Conservation (phyloP, 1,140 invertebrate genomes). For the Bombyx mori region DNA sequence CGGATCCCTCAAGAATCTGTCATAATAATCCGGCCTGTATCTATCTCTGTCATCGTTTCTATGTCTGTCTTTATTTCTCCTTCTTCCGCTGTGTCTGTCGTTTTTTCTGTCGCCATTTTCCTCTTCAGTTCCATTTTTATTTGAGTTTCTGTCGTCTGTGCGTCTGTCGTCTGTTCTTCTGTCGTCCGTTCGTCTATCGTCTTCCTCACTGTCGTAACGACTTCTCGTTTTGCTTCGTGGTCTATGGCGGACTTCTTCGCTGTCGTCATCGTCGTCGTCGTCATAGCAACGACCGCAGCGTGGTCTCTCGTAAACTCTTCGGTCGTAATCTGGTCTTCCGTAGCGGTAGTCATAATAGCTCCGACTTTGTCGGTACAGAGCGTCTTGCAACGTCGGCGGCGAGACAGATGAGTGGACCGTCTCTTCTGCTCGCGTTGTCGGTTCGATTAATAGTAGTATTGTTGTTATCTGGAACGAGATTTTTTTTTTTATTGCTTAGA, state of each 20-base stretch:
- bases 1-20: conserved; percentile 46
- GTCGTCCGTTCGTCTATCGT: conserved; percentile 29
- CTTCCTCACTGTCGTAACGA: conserved; percentile 34
- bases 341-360: conserved; percentile 49
- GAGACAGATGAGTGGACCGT: conserved; percentile 43
- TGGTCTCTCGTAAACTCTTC: conserved; percentile 35
- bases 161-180: conserved; percentile 20
- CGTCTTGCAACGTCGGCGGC: conserved; percentile 22
- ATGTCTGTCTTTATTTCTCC: conserved; percentile 46
- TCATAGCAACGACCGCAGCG: conserved; percentile 57
- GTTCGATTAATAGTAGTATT: not conserved
- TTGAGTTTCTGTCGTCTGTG: conserved; percentile 14
- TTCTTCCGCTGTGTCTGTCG: conserved; percentile 24
- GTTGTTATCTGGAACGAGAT: not conserved
- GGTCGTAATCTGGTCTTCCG: conserved; percentile 12
- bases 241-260: conserved; percentile 43
- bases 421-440: conserved; percentile 25
- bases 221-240: conserved; percentile 42
- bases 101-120: conserved; percentile 34
- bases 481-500: no score
- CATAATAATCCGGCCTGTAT: conserved; percentile 57
- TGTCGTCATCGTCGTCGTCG: conserved; percentile 32
- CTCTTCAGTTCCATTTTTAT: conserved; percentile 44
- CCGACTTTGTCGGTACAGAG: conserved; percentile 35
- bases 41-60: conserved; percentile 55